These are phyloP conservation scores for Neomicropteryx cornuta DNA, from an alignment of 1,140 invertebrate species.

Conservation along the genomic window DNA sequence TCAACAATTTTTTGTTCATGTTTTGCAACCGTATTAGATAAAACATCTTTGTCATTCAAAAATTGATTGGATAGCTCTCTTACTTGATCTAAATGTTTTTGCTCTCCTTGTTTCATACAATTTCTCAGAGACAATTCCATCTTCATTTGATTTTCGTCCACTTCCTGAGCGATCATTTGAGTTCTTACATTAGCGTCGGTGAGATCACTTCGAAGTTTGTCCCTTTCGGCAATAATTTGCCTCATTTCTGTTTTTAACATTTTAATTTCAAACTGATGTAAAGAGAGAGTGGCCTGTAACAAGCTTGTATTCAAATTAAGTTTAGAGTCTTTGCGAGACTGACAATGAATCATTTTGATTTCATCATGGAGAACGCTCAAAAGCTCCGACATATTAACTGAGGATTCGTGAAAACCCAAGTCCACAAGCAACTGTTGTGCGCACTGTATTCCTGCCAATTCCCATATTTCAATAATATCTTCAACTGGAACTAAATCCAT, in stretches of 20 bases:
- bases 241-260: slow-evolving; percentile 17
- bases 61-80: slow-evolving; percentile 56
- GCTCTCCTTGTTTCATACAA: slow-evolving; percentile 58
- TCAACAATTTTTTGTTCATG: slow-evolving; percentile 38
- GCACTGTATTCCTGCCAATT: slow-evolving; percentile 52
- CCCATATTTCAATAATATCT: slow-evolving; percentile 59
- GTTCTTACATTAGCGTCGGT: slow-evolving; percentile 71
- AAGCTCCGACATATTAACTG: slow-evolving; percentile 56
- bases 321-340: slow-evolving; percentile 16
- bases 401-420: slow-evolving; percentile 52
- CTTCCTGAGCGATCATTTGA: slow-evolving; percentile 69
- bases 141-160: slow-evolving; percentile 76
- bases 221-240: slow-evolving; percentile 39
- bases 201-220: slow-evolving; percentile 67
- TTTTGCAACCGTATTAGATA: slow-evolving; percentile 37
- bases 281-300: slow-evolving; percentile 22
- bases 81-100: slow-evolving; percentile 61
- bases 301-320: slow-evolving; percentile 21
- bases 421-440: slow-evolving; percentile 51
- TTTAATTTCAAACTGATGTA: slow-evolving; percentile 23
- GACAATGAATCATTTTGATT: slow-evolving; percentile 39
- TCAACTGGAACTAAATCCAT: slow-evolving; percentile 31
- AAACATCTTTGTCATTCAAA: slow-evolving; percentile 57
- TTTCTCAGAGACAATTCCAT: slow-evolving; percentile 63
- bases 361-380: slow-evolving; percentile 66